These are phyloP conservation scores for Hystrix brachyura DNA, from an alignment of 2,113 vertebrate genomes.

Conservation along the genomic window DNA sequence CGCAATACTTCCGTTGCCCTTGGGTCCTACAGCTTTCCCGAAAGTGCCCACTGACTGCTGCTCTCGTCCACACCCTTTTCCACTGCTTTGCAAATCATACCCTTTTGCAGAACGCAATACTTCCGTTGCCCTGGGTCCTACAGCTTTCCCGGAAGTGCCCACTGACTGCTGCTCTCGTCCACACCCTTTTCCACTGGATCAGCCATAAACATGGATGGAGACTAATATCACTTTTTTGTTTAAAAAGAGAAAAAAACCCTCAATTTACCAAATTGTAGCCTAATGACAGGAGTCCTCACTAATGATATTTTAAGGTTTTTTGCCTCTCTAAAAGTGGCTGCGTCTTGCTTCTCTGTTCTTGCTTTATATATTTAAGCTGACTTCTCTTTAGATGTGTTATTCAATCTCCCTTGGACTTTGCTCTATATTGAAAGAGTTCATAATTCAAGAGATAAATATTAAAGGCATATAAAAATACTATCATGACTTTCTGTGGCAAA, in stretches of 20 bases:
- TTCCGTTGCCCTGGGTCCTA: neutral
- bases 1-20: neutral
- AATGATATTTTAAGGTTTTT: neutral
- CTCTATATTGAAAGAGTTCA: neutral
- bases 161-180: neutral
- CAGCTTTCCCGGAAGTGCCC: neutral
- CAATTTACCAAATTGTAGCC: neutral
- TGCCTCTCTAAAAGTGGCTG: neutral
- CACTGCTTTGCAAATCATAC: neutral
- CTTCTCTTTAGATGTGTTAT: neutral
- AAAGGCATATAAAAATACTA: neutral
- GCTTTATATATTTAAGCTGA: neutral
- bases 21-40: neutral
- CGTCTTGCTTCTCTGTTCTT: neutral
- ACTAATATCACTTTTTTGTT: neutral
- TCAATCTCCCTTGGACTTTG: neutral
- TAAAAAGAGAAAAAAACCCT: neutral
- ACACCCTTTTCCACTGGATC: neutral
- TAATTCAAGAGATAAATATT: neutral
- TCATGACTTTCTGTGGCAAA: neutral
- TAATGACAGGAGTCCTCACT: neutral
- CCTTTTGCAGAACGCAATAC: neutral
- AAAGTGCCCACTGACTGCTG: neutral
- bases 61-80: neutral
- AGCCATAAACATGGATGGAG: neutral